A percentile compares a stretch with the other conserved stretches of the same genome.
Conservation (phyloP, 1,140 invertebrate species). For the Bombus soroeensis region DNA sequence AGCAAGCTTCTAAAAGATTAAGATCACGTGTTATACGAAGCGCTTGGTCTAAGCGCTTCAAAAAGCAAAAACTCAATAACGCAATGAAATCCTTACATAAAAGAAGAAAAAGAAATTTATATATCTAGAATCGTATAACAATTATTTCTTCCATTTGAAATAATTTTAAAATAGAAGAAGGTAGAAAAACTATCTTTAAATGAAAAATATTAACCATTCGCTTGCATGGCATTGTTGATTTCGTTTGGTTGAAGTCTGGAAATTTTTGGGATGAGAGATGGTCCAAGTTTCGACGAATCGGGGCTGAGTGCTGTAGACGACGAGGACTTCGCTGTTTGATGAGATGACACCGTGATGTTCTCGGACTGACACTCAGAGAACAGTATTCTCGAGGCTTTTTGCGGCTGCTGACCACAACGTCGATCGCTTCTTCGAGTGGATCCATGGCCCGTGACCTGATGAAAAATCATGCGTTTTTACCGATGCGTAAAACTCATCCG, state of each 20-base stretch:
- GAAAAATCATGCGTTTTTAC: constrained; percentile 31
- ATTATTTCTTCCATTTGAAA: not conserved
- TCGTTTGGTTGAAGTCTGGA: constrained; percentile 86
- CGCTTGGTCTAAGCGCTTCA: not conserved
- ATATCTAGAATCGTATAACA: not conserved
- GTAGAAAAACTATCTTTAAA: not conserved
- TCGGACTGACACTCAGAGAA: constrained; percentile 72
- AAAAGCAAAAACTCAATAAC: not conserved
- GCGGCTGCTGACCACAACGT: constrained; percentile 67
- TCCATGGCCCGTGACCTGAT: constrained; percentile 48
- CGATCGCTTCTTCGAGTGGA: constrained; percentile 67
- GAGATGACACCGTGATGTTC: constrained; percentile 41
- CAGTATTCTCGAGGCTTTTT: constrained; percentile 72
- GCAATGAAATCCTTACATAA: not conserved
- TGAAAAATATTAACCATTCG: constrained; percentile 63
- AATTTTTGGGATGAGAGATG: constrained; percentile 86
- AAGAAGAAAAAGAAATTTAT: not conserved
- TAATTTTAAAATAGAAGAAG: too few relatives aligned
- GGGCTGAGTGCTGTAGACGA: constrained; percentile 57
- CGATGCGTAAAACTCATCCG: not conserved
- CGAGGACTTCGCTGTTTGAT: constrained; percentile 59
- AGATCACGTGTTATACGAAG: constrained; percentile 4
- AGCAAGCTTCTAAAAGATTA: constrained; percentile 6
- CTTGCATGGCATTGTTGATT: constrained; percentile 82
- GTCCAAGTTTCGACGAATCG: constrained; percentile 77